Evolutionary conservation across 2,113 vertebrate genomes (phyloP), one percentile per base, ranked within the genome.

Genomic region (Engystomops pustulosus): DNA sequence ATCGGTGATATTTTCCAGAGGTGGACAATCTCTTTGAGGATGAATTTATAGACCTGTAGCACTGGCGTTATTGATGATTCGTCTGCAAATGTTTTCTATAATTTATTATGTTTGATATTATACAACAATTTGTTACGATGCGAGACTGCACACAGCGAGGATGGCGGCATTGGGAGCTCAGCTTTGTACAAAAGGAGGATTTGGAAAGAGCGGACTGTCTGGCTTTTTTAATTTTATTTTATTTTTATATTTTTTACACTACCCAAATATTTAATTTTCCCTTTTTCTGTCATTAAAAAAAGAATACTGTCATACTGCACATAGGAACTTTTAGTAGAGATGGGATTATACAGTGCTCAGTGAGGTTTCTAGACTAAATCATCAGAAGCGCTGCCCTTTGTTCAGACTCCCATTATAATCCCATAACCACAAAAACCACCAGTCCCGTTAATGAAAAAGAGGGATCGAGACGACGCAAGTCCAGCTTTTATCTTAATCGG

Each of bases 371-470:
- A 27, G 18, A 12, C 67, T 68, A 68, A 77, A 65, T 77, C 55
- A 77, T 34, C 62, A 55, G 23, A 77, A 53, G 58, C 20, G 7
- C 12, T 76, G 81, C 44, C 72, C 72, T 84, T 77, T 68, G 45
- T 68, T 67, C 71, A 84, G 58, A 51, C 30, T 84, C 32, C 20
- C 34, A 69, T 75, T 65, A 38, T 76, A 67, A 77, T 77, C 41
- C 53, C 17, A 34, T 76, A 83, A 78, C 72, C 72, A 68, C 82
- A 69, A 84, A n/a, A 83, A 77, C 82, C 60, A 84, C 71, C 82
- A 53, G 47, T 44, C 12, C 45, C 55, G 47, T 27, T 84, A 77
- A 77, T 53, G 45, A 75, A 53, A 47, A n/a, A 41, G 62, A 68
- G 45, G n/a, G 30, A 20, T 68, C 20, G 15, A 34, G 58, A 68